Percentiles rank a stretch among this genome's conserved stretches.
Conservation (phyloP, 1,140 invertebrate species). For the Dendroctonus ponderosae region DNA sequence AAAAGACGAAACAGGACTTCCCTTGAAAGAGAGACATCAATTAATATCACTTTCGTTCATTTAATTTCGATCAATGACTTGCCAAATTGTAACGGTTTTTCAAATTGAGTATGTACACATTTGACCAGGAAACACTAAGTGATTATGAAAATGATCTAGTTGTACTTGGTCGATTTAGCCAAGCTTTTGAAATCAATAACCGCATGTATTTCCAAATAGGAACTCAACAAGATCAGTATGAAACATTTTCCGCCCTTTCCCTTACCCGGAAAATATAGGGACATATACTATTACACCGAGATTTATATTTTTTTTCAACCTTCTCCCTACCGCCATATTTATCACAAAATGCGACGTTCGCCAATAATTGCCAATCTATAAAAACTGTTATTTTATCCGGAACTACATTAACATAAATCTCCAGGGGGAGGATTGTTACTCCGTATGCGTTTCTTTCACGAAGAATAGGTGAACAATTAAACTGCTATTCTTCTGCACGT, state of each 20-base stretch:
- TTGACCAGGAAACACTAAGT: too few species aligned
- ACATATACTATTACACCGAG: conserved; percentile 18
- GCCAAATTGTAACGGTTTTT: conserved; percentile 16
- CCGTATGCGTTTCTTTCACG: conserved; percentile 16
- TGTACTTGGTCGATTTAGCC: too few species aligned
- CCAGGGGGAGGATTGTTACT: conserved; percentile 30
- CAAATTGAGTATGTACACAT: conserved; percentile 14
- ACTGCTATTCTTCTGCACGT: conserved; percentile 42
- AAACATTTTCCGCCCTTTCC: too few species aligned
- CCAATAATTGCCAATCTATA: conserved; percentile 31
- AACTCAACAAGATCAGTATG: too few species aligned
- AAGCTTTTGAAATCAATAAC: too few species aligned
- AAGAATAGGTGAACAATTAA: conserved; percentile 47
- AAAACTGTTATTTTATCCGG: conserved; percentile 40
- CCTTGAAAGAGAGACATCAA: conserved; percentile 31
- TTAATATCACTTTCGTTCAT: conserved; percentile 35
- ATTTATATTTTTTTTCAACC: conserved; percentile 11
- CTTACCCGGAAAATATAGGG: conserved; percentile 7
- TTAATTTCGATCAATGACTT: conserved; percentile 34
- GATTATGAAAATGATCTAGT: too few species aligned
- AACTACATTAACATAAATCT: conserved; percentile 38
- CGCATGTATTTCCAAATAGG: too few species aligned
- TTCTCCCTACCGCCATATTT: conserved; percentile 20
- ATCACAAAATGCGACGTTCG: conserved; percentile 30
- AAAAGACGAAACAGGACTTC: conserved; percentile 32